These are phyloP conservation scores for Calosoma granatense DNA, from an alignment of 1,140 invertebrate genomes.

Conservation along the genomic window DNA sequence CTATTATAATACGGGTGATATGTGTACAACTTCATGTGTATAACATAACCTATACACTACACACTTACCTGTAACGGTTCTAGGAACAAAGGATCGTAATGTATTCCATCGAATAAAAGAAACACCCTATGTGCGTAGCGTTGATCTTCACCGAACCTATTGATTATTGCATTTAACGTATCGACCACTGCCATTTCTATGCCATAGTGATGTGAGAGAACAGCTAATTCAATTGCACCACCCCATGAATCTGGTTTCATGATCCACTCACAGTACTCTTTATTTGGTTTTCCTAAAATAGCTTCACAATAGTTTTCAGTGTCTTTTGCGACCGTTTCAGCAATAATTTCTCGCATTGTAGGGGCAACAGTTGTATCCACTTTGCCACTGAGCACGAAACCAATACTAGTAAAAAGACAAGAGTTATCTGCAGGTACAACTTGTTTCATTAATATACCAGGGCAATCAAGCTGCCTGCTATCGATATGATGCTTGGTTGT, in stretches of 20 bases:
- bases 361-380: slow-evolving; percentile 60
- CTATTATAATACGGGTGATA: slow-evolving; percentile 42
- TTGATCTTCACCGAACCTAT: slow-evolving; percentile 89
- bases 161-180: slow-evolving; percentile 79
- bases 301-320: slow-evolving; percentile 72
- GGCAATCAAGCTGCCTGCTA: slow-evolving; percentile 34
- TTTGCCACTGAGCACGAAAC: slow-evolving; percentile 60
- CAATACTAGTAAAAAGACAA: slow-evolving; percentile 87
- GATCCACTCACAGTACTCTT: slow-evolving; percentile 84
- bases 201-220: slow-evolving; percentile 79
- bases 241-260: slow-evolving; percentile 80
- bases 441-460: slow-evolving; percentile 78
- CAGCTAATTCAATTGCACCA: slow-evolving; percentile 86
- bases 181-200: slow-evolving; percentile 92
- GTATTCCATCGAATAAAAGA: slow-evolving; percentile 90
- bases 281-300: slow-evolving; percentile 74
- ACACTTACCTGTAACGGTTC: slow-evolving; percentile 52
- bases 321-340: slow-evolving; percentile 67
- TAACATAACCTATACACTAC: not conserved
- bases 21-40: slow-evolving; percentile 19
- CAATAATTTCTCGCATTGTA: slow-evolving; percentile 78
- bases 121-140: slow-evolving; percentile 76
- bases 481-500: slow-evolving; percentile 32
- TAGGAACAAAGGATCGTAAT: slow-evolving; percentile 89
- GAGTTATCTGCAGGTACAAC: slow-evolving; percentile 92